Evolutionary conservation across 2,113 vertebrate species (phyloP).

Genomic region (Chauna torquata): DNA sequence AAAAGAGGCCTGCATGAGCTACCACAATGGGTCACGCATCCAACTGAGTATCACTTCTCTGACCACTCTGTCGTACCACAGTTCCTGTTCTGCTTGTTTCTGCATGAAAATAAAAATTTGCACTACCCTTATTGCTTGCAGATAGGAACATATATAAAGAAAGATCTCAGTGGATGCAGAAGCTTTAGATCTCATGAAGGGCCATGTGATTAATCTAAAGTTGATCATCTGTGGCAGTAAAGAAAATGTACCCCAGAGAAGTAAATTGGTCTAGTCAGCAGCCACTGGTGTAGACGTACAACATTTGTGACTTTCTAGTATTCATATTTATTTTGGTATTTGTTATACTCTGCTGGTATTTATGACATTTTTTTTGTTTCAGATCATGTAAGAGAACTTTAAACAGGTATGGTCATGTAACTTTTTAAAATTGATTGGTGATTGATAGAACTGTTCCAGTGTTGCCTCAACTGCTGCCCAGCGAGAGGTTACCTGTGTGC

Average conservation of each 20-base stretch:
- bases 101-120: background rate
- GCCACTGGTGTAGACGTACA: background rate
- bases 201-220: background rate
- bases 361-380: background rate
- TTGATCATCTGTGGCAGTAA: background rate
- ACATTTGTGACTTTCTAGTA: background rate
- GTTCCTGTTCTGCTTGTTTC: background rate
- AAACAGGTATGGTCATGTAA: background rate
- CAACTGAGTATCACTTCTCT: background rate
- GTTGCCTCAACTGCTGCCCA: background rate
- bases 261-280: background rate
- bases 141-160: background rate
- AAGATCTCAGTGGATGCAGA: background rate
- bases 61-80: background rate
- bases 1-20: background rate
- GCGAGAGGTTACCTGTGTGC: rapidly evolving
- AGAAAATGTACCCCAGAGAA: background rate
- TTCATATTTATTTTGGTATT: background rate
- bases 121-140: background rate
- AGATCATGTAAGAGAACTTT: background rate
- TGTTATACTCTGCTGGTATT: background rate
- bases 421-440: background rate
- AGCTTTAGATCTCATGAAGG: background rate
- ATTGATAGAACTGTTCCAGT: background rate
- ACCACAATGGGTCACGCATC: too few relatives aligned